Evolutionary conservation across 2,888 invertebrate species (phyloP), one percentile per base, ranked within the genome.

Genomic region (Lasioglossum marginatum): DNA sequence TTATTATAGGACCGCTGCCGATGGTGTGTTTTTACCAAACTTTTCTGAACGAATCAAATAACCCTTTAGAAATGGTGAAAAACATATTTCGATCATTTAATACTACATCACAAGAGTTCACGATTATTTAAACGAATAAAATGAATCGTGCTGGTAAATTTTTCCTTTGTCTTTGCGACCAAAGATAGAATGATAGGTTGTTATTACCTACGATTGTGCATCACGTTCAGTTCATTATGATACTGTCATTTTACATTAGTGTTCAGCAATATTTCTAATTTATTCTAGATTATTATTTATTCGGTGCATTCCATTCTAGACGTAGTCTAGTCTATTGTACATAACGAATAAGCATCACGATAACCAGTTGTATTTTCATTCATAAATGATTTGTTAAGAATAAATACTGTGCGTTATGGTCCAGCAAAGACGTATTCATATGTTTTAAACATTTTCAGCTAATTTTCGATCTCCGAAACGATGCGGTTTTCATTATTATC

Each of bases 241-340:
- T 10, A n/a, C 48, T 27, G 23, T 2, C 34, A 71, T 37, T 72
- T 43, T 80, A 34, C 34, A 37, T 63, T 77, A 45, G 57, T 31
- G 43, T 34, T 48, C 52, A 70, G 60, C 5, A 16, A 66, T 63
- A 77, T 37, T 57, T 82, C 60, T 79, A 70, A 85, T 85, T 79
- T 77, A 78, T 73, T 79, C 60, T 83, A 48, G 71, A 52, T 43
- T 57, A 6, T 16, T 71, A 72, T 57, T 79, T 80, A 76, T 83
- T 68, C 72, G 27, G 73, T 81, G 73, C 85, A 90, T 91, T 90
- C 78, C 83, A 81, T 79, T 84, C 80, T 77, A 78, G 79, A 86
- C 52, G 81, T 90, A 63, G 70, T 91, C 88, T 89, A 92, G 89
- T 89, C 87, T 79, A 81, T 60, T 88, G 87, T 91, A 90, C 43